Percentiles rank a stretch among this genome's conserved stretches.
Conservation (phyloP, 2,888 invertebrate species). For the Euspilapteryx auroguttella region DNA sequence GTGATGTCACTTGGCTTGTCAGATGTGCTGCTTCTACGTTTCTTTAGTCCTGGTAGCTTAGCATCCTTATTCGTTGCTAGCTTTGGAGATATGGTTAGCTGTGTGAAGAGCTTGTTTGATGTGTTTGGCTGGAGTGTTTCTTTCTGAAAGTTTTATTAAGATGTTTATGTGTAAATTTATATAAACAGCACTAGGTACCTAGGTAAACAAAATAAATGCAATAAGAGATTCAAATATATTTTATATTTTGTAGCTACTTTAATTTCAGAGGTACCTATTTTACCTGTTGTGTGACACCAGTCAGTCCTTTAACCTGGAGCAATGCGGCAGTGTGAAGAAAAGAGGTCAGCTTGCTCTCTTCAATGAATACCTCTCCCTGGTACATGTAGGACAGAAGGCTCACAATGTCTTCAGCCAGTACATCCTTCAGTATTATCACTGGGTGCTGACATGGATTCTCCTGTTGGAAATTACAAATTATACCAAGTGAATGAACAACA, state of each 20-base stretch:
- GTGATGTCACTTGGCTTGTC: conserved; percentile 44
- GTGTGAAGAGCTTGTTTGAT: conserved; percentile 46
- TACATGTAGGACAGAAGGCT: conserved; percentile 72
- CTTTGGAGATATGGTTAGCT: conserved; percentile 47
- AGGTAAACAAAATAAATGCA: too few species aligned
- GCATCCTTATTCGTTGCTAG: conserved; percentile 34
- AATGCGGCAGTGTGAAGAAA: conserved; percentile 69
- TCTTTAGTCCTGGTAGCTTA: conserved; percentile 40
- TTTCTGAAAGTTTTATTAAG: conserved; percentile 46
- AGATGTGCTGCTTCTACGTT: conserved; percentile 46
- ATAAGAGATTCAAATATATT: too few species aligned
- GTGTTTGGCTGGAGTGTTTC: conserved; percentile 39
- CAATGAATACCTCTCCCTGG: conserved; percentile 71
- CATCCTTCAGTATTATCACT: conserved; percentile 72
- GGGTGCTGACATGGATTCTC: conserved; percentile 76
- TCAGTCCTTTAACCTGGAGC: conserved; percentile 68
- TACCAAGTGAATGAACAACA: too few species aligned
- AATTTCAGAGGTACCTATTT: too few species aligned
- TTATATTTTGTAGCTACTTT: too few species aligned
- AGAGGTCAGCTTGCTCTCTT: conserved; percentile 66
- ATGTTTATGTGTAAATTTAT: too few species aligned
- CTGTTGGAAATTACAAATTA: conserved; percentile 26
- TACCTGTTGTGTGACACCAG: conserved; percentile 57
- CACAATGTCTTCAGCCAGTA: conserved; percentile 66
- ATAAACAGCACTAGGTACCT: too few species aligned